Evolutionary conservation across 1,140 invertebrate species (phyloP), one percentile per base, ranked within the genome.

Genomic region (Panagrolaimus sp.): DNA sequence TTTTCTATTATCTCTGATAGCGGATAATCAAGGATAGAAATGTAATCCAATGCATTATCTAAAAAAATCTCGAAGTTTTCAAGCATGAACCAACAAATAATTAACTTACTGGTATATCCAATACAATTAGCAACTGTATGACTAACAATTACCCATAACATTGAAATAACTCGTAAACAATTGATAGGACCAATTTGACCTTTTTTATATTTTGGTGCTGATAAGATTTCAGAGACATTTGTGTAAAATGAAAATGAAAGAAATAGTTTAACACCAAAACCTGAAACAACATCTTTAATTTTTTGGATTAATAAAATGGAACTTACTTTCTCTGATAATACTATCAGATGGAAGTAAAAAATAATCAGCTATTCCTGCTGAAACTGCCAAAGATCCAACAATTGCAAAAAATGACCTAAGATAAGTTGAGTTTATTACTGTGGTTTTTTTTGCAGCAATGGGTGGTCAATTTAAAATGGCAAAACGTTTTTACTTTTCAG

Each of bases 121-220:
- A 57, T 13, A 20, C 27, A 57, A 5, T 25, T 25, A 16, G 27
- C 27, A 11, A 57, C 13, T 20, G 51, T 27, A 75, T 72, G 63
- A 45, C 71, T 44, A 9, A 70, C 51, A 14, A 77, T 65, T 1
- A 74, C 74, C 72, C 72, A 74, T 45, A 47, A 67, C 67, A 76
- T 74, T 9, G 75, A 77, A 20, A 74, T 23, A 69, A 76, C 78
- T 7, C 72, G n/a, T 25, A 74, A 74, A 20, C 73, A 76, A 63
- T 74, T 68, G 16, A 74, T 48, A n/a, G 71, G 73, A 9, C 51
- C 53, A 16, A 74, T 74, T 48, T 73, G 73, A 43, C 72, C 72
- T 53, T 73, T 73, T 9, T 69, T 76, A 13, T 38, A 66, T 7
- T 31, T 25, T 16, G 14, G 16, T 2, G 66, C 57, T 27, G 38